Evolutionary conservation across 2,888 invertebrate species (phyloP), one percentile per base, ranked within the genome.

Genomic region (Leptinotarsa rubiginosa): DNA sequence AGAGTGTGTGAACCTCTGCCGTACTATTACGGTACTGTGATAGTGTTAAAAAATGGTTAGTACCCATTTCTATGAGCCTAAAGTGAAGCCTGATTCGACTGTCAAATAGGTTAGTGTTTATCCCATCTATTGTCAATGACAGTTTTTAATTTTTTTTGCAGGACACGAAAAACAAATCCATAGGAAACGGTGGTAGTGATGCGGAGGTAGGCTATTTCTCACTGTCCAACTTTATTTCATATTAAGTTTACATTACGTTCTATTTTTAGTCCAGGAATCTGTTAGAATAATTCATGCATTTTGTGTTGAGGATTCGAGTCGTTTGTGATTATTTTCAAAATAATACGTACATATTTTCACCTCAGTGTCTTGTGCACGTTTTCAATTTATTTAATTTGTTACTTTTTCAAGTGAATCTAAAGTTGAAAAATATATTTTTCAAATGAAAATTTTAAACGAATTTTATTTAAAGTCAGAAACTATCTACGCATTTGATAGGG

Each of bases 131-230:
- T 77, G 74, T 78, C 75, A 75, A 70, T 76, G 69, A 71, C 73
- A 49, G 69, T 72, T 75, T 78, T 88, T 52, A 69, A 69, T 88
- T 84, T 88, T 41, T 88, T 86, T 89, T 89, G 88, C 88, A 90
- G 89, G 90, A 88, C 85, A 89, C 90, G 88, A 91, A 91, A 89
- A 90, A 88, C 83, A 91, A 91, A 89, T 87, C 88, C 80, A 91
- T 91, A 83, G 90, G 89, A 82, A 90, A 90, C 85, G 90, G 89
- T 79, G 91, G 87, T 83, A 90, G 90, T 83, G 91, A 91, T 84
- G 84, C 88, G 59, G 91, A 91, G 89, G 91, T 91, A 81, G 89
- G 90, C 82, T 76, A 41, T 69, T 74, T 47, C 73, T 74, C 65
- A 73, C 87, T 85, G 72, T 78, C 77, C 56, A 69, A 73, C 71